Percentiles rank a stretch among this genome's conserved stretches.
Evolutionary conservation across 2,888 invertebrate genomes (phyloP).

Genomic region (Xanthorhoe designata): DNA sequence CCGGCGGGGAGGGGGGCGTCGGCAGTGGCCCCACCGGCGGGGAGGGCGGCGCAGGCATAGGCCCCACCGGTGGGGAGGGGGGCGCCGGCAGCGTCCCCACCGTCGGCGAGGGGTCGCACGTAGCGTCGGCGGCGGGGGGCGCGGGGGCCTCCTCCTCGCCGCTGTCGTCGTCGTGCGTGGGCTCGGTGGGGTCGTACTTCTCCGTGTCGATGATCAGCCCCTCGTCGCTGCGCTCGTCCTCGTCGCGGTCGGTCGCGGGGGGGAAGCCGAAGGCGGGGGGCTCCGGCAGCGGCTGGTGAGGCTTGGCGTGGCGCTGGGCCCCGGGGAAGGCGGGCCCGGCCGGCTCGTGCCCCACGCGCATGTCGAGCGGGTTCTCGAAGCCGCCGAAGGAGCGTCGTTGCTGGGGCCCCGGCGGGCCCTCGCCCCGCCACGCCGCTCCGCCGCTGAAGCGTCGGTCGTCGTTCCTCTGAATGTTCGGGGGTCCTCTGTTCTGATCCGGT

Average conservation of each 20-base stretch:
- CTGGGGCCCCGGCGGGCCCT: constrained; percentile 46
- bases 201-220: constrained; percentile 86
- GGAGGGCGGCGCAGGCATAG: constrained; percentile 2
- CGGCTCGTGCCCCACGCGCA: constrained; percentile 61
- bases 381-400: constrained; percentile 65
- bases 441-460: constrained; percentile 31
- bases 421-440: constrained; percentile 39
- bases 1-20: constrained; percentile 9
- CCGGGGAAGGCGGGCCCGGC: constrained; percentile 39
- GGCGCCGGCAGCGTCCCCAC: constrained; percentile 23
- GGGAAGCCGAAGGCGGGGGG: constrained; percentile 71
- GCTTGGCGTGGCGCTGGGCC: constrained; percentile 26
- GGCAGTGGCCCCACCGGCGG: not conserved
- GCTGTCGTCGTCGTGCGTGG: constrained; percentile 73
- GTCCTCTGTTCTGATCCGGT: constrained; percentile 18
- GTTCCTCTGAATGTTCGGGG: constrained; percentile 16
- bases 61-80: too few species aligned
- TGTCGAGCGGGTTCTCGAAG: constrained; percentile 70
- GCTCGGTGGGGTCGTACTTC: constrained; percentile 85
- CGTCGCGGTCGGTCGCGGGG: constrained; percentile 48
- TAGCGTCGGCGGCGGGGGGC: constrained; percentile 10
- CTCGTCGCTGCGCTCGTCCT: constrained; percentile 84
- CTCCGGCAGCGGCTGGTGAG: constrained; percentile 61
- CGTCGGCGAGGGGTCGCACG: constrained; percentile 25
- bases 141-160: constrained; percentile 53